Conservation (phyloP, 2,113 vertebrate species). For the Atractosteus spatula region DNA sequence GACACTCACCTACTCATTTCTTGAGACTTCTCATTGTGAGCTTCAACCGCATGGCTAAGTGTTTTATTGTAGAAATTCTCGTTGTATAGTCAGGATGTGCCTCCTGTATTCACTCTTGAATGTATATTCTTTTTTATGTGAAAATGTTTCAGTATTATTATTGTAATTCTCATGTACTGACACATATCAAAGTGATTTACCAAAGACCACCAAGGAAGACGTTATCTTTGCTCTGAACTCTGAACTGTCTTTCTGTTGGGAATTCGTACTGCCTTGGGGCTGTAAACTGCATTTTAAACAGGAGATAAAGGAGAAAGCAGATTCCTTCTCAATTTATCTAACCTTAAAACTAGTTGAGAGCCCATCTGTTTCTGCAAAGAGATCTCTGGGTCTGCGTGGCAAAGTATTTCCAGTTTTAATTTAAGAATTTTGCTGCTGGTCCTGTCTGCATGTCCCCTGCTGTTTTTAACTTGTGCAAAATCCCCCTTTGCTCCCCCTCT, state of each 20-base stretch:
- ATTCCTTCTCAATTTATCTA: too few relatives aligned
- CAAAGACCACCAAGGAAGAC: constrained; percentile 15
- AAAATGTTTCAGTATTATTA: too few relatives aligned
- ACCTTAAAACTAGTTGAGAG: not conserved
- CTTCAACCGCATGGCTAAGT: too few relatives aligned
- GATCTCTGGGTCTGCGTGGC: not conserved
- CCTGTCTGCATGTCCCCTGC: not conserved
- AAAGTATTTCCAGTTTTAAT: constrained; percentile 1
- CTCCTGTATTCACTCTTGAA: too few relatives aligned
- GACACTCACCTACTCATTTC: too few relatives aligned
- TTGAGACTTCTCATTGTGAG: too few relatives aligned
- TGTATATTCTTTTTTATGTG: too few relatives aligned
- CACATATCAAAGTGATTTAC: too few relatives aligned
- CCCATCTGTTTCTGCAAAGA: not conserved
- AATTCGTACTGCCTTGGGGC: constrained; percentile 1
- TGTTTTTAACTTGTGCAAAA: not conserved
- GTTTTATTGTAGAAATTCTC: too few relatives aligned
- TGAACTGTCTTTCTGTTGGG: not conserved
- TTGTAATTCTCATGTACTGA: too few relatives aligned
- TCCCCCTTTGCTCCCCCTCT: not conserved
- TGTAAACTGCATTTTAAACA: not conserved
- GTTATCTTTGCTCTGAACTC: not conserved
- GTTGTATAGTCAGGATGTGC: too few relatives aligned
- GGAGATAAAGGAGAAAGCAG: not conserved
- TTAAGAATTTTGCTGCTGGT: not conserved